Evolutionary conservation across 2,797 vertebrate species (phyloP).

Genomic region (Taenioides sp.): DNA sequence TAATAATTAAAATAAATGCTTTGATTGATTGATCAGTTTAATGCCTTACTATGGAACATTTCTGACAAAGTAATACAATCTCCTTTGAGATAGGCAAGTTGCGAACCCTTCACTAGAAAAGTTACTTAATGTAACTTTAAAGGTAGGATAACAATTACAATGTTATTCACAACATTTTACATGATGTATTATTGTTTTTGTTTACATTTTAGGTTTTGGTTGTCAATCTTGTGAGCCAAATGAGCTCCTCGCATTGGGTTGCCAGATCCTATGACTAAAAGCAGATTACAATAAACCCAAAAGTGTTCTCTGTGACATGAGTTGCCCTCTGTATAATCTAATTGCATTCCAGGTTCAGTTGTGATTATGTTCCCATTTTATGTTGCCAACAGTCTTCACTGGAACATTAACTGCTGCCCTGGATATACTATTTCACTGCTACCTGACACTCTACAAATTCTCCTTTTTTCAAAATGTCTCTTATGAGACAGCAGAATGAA

Average conservation of each 20-base stretch:
- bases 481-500: constrained; percentile 8
- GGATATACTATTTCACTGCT: constrained; percentile 18
- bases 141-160: too few relatives aligned
- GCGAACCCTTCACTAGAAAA: too few relatives aligned
- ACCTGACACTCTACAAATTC: constrained; percentile 12
- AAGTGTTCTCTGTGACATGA: neutral
- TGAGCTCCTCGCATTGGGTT: neutral
- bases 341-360: neutral
- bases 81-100: neutral
- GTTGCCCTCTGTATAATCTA: neutral
- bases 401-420: constrained; percentile 7
- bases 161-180: neutral
- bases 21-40: neutral
- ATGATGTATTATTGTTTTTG: too few relatives aligned
- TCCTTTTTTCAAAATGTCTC: constrained; percentile 12
- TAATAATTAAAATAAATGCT: neutral
- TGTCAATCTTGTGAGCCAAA: neutral
- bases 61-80: neutral
- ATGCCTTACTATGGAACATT: neutral
- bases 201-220: too few relatives aligned
- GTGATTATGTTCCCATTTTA: neutral
- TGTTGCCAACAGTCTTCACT: neutral
- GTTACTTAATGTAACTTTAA: too few relatives aligned
- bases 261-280: neutral
- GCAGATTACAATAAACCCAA: neutral